Percentiles rank a stretch among this genome's conserved stretches.
Conservation (phyloP, 2,113 vertebrate genomes). For the Leucopsar rothschildi region DNA sequence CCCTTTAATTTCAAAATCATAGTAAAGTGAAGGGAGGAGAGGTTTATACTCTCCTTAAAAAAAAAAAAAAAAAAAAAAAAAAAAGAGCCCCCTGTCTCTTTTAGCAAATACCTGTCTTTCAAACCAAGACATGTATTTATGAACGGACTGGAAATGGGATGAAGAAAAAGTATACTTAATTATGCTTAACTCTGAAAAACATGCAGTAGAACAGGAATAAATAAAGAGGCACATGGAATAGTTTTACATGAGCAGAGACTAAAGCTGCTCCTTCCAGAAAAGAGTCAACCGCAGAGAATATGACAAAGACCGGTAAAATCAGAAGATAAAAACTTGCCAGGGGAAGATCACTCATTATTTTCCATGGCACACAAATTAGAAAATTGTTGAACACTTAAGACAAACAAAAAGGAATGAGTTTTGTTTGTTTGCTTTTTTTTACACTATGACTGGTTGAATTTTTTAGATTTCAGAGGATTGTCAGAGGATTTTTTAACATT, state of each 20-base stretch:
- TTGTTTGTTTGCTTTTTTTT: background rate
- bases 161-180: background rate
- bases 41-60: too few relatives aligned
- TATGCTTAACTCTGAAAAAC: background rate
- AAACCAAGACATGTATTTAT: background rate
- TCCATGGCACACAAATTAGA: background rate
- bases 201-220: background rate
- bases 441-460: background rate
- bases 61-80: too few relatives aligned
- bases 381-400: background rate
- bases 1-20: too few relatives aligned
- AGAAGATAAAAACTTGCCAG: background rate
- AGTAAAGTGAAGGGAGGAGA: too few relatives aligned
- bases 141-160: background rate
- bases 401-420: background rate
- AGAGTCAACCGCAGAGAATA: background rate
- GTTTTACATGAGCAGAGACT: background rate
- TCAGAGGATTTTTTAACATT: background rate
- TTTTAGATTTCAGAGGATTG: background rate
- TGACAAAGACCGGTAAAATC: background rate
- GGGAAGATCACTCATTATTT: background rate
- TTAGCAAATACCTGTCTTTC: too few relatives aligned
- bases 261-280: background rate
- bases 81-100: too few relatives aligned
- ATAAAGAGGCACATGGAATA: background rate